Conservation (phyloP, 2,113 vertebrate genomes). For the Phalacrocorax aristotelis region DNA sequence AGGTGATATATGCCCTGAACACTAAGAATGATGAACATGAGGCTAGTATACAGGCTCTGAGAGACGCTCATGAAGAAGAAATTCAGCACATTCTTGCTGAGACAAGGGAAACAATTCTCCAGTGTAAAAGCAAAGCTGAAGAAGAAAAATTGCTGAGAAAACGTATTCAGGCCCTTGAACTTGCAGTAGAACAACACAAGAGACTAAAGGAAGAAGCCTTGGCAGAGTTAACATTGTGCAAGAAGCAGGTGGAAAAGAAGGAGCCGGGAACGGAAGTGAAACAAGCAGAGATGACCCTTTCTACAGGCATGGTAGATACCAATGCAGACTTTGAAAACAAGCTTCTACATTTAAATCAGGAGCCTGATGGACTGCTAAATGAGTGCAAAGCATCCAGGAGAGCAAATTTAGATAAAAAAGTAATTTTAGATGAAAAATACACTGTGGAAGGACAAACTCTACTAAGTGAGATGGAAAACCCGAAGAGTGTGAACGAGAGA, state of each 20-base stretch:
- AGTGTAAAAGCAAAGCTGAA: conserved; percentile 67
- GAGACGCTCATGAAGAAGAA: conserved; percentile 84
- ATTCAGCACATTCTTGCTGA: conserved; percentile 83
- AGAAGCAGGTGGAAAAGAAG: conserved; percentile 68
- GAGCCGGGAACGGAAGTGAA: conserved; percentile 70
- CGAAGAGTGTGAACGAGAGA: conserved; percentile 70
- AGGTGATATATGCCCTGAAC: conserved; percentile 97
- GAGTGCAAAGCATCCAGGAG: conserved; percentile 48
- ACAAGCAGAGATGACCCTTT: conserved; percentile 70
- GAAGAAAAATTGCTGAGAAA: conserved; percentile 79
- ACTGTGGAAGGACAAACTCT: conserved; percentile 16
- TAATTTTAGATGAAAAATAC: conserved; percentile 1
- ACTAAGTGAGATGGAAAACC: conserved; percentile 71
- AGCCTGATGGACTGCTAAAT: conserved; percentile 67
- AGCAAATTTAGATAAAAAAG: conserved; percentile 15
- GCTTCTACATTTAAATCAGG: conserved; percentile 70
- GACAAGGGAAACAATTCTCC: conserved; percentile 72
- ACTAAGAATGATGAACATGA: conserved; percentile 93
- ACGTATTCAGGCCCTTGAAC: conserved; percentile 85
- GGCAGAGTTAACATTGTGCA: conserved; percentile 68
- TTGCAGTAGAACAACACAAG: conserved; percentile 85
- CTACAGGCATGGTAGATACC: conserved; percentile 52
- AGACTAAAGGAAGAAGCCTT: conserved; percentile 80
- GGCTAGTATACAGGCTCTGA: conserved; percentile 81
- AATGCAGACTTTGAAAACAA: conserved; percentile 68